Base-by-base conservation (phyloP, 2,888 invertebrate species). In the Lordiphosa andalusiaca region DNA sequence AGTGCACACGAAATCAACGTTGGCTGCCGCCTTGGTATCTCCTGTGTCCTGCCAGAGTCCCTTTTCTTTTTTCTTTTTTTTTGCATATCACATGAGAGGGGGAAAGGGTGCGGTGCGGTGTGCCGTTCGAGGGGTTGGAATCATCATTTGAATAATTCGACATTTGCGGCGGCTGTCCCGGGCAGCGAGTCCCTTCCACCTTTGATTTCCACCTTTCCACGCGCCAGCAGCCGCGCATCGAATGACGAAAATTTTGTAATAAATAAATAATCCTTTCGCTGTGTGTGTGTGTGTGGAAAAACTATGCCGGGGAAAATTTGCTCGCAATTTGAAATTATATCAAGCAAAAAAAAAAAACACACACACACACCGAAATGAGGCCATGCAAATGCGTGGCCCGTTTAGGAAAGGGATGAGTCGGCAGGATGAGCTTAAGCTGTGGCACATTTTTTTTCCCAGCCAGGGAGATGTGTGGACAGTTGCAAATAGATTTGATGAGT, bases 191-290 rank as follows among this genome's bases (percentile, higher is more conserved):
- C 69, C 55, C 68, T 52, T 62, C 53, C 55, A 55, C 58, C 49
- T 67, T 60, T 53, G 54, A 48, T 55, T 58, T 66, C 76, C 70
- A 70, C 81, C 77, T 83, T 83, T 83, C 75, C 84, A 67, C 83
- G 80, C 74, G 76, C 53, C 67, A 58, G 30, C 58, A 71, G 73
- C 73, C 78, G 80, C 77, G 82, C 77, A 78, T 78, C 77, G 77
- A 78, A 78, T 78, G 84, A 78, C 84, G 84, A 78, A 78, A 78
- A 84, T 81, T 77, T 78, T 63, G 84, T 78, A 78, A 78, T 78
- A 78, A 78, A 78, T 78, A 78, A 78, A 78, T 78, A 78, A 78
- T 78, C 77, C 77, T 84, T 77, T 67, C 68, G 59, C 42, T 53
- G 25, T 13, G 36, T 54, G 47, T 33, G 39, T n/a, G 37, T 37